Percentiles rank a stretch among this genome's conserved stretches.
Evolutionary conservation across 2,797 vertebrate genomes (phyloP).

Genomic region (Typhlichthys eigenmanni): DNA sequence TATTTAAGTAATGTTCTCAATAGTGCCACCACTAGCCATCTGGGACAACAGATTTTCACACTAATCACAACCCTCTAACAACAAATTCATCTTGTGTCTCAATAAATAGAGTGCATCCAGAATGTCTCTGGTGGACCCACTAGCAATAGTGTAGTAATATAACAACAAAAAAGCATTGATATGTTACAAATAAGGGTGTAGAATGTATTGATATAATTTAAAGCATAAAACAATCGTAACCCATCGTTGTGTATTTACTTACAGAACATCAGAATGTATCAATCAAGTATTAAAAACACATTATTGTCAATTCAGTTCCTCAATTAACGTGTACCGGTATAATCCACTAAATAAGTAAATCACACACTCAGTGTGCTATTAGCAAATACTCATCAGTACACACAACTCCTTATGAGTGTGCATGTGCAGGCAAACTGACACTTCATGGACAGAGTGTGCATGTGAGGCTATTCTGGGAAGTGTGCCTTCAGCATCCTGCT

Average conservation of each 20-base stretch:
- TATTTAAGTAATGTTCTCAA: constrained; percentile 6
- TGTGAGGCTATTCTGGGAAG: constrained; percentile 13
- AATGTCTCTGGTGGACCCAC: background rate
- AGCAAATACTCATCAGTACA: background rate
- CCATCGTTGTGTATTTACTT: background rate
- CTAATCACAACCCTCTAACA: constrained; percentile 26
- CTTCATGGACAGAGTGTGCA: constrained; percentile 30
- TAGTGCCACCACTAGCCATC: constrained; percentile 26
- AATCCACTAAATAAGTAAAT: too few relatives aligned
- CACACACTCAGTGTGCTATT: background rate
- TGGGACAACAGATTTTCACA: constrained; percentile 35
- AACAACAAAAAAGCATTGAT: background rate
- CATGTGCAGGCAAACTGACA: constrained; percentile 18
- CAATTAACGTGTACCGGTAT: too few relatives aligned
- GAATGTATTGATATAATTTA: background rate
- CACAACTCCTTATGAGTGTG: too few relatives aligned
- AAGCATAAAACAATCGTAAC: background rate
- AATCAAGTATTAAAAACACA: constrained; percentile 5
- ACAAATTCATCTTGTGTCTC: constrained; percentile 29
- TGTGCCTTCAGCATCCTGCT: background rate
- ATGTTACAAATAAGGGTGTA: too few relatives aligned
- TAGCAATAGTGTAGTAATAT: background rate
- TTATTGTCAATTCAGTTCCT: background rate
- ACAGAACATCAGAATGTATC: background rate
- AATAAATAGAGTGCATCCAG: constrained; percentile 6